Evolutionary conservation across 2,113 vertebrate species (phyloP).

Genomic region (Takifugu flavidus): DNA sequence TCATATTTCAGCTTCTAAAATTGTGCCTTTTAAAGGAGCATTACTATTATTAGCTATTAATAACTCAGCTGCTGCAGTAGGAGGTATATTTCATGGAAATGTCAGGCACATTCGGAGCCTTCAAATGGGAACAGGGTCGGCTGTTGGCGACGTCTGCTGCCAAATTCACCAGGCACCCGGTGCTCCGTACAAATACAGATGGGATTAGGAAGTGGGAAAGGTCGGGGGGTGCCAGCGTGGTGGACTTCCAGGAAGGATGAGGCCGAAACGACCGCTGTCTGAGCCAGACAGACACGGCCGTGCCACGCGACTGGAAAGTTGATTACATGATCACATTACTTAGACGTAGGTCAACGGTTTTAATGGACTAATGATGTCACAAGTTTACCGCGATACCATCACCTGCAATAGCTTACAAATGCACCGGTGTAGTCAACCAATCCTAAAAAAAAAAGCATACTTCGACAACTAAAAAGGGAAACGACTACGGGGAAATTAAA

Average conservation of each 20-base stretch:
- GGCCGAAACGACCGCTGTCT: slow-evolving; percentile 18
- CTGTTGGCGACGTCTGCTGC: not conserved
- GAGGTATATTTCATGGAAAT: not conserved
- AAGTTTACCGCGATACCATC: not conserved
- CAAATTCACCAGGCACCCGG: slow-evolving; percentile 12
- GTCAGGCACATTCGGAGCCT: not conserved
- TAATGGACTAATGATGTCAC: slow-evolving; percentile 5
- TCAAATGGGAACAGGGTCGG: not conserved
- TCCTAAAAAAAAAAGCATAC: too few relatives aligned
- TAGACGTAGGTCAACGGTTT: not conserved
- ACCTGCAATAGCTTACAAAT: not conserved
- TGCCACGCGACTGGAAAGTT: slow-evolving; percentile 7
- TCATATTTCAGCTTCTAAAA: too few relatives aligned
- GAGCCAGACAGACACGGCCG: not conserved
- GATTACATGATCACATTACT: slow-evolving; percentile 22
- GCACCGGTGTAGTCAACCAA: too few relatives aligned
- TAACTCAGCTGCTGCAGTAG: too few relatives aligned
- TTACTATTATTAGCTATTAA: too few relatives aligned
- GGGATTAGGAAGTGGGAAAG: slow-evolving; percentile 35
- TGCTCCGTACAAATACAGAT: slow-evolving; percentile 20
- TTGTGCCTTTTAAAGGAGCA: too few relatives aligned
- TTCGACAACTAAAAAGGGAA: too few relatives aligned
- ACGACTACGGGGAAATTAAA: too few relatives aligned
- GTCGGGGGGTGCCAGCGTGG: not conserved
- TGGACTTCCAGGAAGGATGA: slow-evolving; percentile 29